Conservation (phyloP, 1,140 invertebrate genomes). For the Aphidius ervi region DNA sequence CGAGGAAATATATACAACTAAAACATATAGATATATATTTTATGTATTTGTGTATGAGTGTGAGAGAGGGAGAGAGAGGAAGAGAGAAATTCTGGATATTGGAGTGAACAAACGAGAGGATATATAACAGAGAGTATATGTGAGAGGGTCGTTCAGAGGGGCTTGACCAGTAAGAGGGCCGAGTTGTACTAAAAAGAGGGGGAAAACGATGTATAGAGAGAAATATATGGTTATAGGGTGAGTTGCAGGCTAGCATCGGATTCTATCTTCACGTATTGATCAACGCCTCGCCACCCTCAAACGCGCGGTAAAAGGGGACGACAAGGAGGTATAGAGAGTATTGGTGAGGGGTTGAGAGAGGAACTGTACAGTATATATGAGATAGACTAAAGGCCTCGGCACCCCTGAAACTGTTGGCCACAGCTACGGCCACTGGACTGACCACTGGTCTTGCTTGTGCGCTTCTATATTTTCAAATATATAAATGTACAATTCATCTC, state of each 20-base stretch:
- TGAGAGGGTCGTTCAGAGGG: constrained; percentile 23
- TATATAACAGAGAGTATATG: constrained; percentile 21
- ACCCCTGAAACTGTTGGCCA: constrained; percentile 50
- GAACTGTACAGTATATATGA: not conserved
- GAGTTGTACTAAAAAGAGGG: constrained; percentile 10
- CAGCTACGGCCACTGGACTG: constrained; percentile 52
- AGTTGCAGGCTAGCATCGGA: constrained; percentile 50
- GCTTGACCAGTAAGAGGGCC: constrained; percentile 22
- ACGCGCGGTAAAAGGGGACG: not conserved
- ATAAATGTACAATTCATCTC: constrained; percentile 28
- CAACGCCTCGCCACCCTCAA: constrained; percentile 53
- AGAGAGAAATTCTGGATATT: too few relatives aligned
- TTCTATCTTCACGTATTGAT: constrained; percentile 57
- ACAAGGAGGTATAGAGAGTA: not conserved
- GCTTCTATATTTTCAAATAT: constrained; percentile 21
- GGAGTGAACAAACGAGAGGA: too few relatives aligned
- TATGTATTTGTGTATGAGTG: too few relatives aligned
- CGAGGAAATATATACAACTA: too few relatives aligned
- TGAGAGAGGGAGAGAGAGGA: too few relatives aligned
- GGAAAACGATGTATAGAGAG: constrained; percentile 16
- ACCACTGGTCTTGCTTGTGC: constrained; percentile 38
- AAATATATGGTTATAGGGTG: constrained; percentile 26
- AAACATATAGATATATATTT: too few relatives aligned
- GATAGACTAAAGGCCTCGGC: constrained; percentile 39
- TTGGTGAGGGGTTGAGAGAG: constrained; percentile 17